A percentile compares a stretch with the other conserved stretches of the same genome.
phyloP scores from a whole-genome alignment of 2,797 vertebrate species.

The Lerista edwardsae region DNA sequence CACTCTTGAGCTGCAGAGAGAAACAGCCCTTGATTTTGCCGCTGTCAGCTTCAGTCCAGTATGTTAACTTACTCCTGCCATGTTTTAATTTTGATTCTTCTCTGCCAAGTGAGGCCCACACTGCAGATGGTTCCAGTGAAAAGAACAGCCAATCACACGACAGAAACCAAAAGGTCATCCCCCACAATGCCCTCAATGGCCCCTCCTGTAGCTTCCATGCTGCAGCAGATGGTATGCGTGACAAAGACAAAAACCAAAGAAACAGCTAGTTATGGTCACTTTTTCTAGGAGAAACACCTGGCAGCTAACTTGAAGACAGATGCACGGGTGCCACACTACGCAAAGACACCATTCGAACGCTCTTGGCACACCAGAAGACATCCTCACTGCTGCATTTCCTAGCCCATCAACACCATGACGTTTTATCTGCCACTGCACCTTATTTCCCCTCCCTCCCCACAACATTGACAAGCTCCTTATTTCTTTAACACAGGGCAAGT shows the following conservation, averaged over 20 bases:
- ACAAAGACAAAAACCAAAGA: constrained; percentile 67
- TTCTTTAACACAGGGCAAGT: constrained; percentile 35
- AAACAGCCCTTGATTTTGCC: too few relatives aligned
- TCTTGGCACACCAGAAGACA: constrained; percentile 60
- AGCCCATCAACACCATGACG: constrained; percentile 32
- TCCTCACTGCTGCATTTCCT: constrained; percentile 32
- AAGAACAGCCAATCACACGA: constrained; percentile 35
- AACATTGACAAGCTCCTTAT: constrained; percentile 34
- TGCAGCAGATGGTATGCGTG: constrained; percentile 70
- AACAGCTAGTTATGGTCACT: constrained; percentile 50
- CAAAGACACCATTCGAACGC: constrained; percentile 30
- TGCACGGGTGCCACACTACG: background rate
- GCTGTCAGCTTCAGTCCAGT: constrained; percentile 32
- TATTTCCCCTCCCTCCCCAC: background rate
- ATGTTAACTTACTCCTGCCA: constrained; percentile 59
- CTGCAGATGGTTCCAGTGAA: constrained; percentile 57
- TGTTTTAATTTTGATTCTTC: constrained; percentile 35
- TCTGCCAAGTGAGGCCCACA: constrained; percentile 43
- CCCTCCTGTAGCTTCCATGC: constrained; percentile 65
- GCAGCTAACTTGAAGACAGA: background rate
- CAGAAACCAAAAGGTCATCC: constrained; percentile 63
- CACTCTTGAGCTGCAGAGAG: background rate
- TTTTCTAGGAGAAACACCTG: background rate
- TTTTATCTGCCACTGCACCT: constrained; percentile 49
- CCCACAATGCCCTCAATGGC: constrained; percentile 56